phyloP scores from a whole-genome alignment of 2,113 vertebrate genomes.

The Pan troglodytes region NHGRI_mPanTro3-v2.1_pri NC_072398.2:72444501-72445000 shows the following conservation, averaged over 20 bases:
- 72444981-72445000: background rate
- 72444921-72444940: background rate
- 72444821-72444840: background rate
- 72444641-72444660: background rate
- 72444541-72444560: background rate
- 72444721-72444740: background rate
- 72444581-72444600: background rate
- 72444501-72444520: background rate
- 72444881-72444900: background rate
- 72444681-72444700: background rate
- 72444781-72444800: background rate
- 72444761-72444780: background rate
- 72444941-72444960: background rate
- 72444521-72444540: background rate
- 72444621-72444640: background rate
- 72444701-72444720: background rate
- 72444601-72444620: background rate
- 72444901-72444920: background rate
- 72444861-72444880: background rate
- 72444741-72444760: background rate
- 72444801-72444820: background rate
- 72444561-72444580: background rate
- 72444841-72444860: constrained; percentile 47
- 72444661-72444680: background rate
- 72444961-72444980: background rate